Evolutionary conservation across 2,797 vertebrate species (phyloP).

Genomic region (Rhabdophis nuchalis): DNA sequence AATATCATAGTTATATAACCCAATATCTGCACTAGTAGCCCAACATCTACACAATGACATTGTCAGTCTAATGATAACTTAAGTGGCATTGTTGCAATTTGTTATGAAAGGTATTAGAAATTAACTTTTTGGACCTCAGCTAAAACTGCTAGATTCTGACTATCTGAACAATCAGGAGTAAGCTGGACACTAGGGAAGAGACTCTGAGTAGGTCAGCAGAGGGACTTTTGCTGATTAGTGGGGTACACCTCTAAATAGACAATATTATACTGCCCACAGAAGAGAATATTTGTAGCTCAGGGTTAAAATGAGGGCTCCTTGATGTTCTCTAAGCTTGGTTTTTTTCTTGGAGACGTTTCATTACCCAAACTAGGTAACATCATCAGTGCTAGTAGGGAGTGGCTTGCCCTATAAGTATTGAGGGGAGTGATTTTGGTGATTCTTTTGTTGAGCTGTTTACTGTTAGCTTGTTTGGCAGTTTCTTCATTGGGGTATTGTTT

Average conservation of each 20-base stretch:
- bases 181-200: not conserved
- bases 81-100: not conserved
- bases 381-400: not conserved
- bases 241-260: not conserved
- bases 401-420: not conserved
- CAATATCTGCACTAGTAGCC: not conserved
- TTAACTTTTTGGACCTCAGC: not conserved
- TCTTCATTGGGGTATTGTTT: not conserved
- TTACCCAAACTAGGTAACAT: not conserved
- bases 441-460: not conserved
- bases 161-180: not conserved
- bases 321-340: not conserved
- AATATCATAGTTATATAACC: not conserved
- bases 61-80: not conserved
- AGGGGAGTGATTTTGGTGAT: not conserved
- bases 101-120: not conserved
- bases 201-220: not conserved
- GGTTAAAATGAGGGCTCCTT: not conserved
- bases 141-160: not conserved
- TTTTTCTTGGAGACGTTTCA: not conserved
- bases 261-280: not conserved
- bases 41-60: not conserved
- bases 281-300: not conserved
- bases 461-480: not conserved
- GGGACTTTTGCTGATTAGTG: not conserved